Evolutionary conservation across 2,888 invertebrate genomes (phyloP).

Genomic region (Eremobia ochroleuca): DNA sequence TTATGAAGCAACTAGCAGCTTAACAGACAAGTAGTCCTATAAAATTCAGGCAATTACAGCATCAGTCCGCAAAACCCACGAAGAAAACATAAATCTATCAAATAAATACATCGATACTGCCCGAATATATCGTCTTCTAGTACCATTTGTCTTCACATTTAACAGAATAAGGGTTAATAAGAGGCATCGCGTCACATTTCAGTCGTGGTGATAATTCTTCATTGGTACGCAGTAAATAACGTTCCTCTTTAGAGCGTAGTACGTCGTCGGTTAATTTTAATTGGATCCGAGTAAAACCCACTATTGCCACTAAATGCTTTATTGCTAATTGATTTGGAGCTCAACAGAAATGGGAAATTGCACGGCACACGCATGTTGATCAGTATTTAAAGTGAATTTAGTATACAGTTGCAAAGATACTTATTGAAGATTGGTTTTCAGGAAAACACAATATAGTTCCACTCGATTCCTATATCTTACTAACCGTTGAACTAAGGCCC

Average conservation of each 20-base stretch:
- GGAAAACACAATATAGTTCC: not conserved
- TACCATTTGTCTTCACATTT: conserved; percentile 59
- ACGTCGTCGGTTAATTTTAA: conserved; percentile 76
- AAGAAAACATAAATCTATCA: conserved; percentile 57
- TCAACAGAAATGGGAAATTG: conserved; percentile 68
- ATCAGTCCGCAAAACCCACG: conserved; percentile 29
- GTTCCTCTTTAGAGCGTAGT: conserved; percentile 68
- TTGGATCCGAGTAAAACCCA: conserved; percentile 79
- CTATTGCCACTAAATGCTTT: conserved; percentile 78
- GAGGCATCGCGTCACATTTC: conserved; percentile 63
- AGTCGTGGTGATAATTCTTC: conserved; percentile 66
- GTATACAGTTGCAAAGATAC: conserved; percentile 12
- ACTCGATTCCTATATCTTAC: not conserved
- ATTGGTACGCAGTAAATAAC: conserved; percentile 73
- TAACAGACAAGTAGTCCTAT: conserved; percentile 24
- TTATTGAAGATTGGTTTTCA: conserved; percentile 20
- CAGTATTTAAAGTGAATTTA: conserved; percentile 57
- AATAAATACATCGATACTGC: conserved; percentile 58
- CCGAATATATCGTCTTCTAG: conserved; percentile 53
- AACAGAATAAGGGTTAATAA: conserved; percentile 62
- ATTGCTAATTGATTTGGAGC: conserved; percentile 78
- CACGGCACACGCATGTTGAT: conserved; percentile 59
- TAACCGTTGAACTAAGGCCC: not conserved
- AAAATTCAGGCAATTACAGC: conserved; percentile 41
- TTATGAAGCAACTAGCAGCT: conserved; percentile 12